phyloP scores from a whole-genome alignment of 2,113 vertebrate genomes.

The Chroicocephalus ridibundus region DNA sequence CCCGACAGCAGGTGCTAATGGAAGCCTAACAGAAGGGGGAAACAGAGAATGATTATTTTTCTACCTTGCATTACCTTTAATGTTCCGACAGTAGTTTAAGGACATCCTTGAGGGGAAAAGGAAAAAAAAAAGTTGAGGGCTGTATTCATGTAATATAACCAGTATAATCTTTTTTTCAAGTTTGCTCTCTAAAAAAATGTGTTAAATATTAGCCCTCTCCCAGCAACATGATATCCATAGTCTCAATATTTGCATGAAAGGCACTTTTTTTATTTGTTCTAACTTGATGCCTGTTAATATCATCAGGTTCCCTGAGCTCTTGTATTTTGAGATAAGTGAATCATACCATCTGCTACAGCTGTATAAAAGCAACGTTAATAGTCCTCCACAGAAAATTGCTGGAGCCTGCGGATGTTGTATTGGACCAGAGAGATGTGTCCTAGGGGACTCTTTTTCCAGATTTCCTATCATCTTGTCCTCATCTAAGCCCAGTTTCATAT shows the following conservation, averaged over 20 bases:
- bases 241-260: conserved; percentile 36
- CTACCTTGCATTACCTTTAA: not conserved
- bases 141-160: not conserved
- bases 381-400: conserved; percentile 44
- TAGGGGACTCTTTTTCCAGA: conserved; percentile 7
- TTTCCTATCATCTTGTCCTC: conserved; percentile 1
- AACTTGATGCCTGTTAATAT: conserved; percentile 36
- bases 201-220: not conserved
- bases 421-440: conserved; percentile 23
- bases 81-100: not conserved
- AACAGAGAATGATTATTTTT: not conserved
- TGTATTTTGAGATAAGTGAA: conserved; percentile 60
- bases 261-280: conserved; percentile 39
- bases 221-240: not conserved
- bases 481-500: not conserved
- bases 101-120: not conserved
- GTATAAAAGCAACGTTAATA: conserved; percentile 45
- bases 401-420: not conserved
- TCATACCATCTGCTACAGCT: conserved; percentile 64
- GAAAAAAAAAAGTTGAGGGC: not conserved
- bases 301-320: conserved; percentile 44
- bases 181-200: not conserved
- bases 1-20: not conserved
- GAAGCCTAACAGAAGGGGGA: not conserved
- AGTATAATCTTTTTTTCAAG: not conserved